Conservation (phyloP, 2,888 invertebrate species). For the Oxytorus armatus region DNA sequence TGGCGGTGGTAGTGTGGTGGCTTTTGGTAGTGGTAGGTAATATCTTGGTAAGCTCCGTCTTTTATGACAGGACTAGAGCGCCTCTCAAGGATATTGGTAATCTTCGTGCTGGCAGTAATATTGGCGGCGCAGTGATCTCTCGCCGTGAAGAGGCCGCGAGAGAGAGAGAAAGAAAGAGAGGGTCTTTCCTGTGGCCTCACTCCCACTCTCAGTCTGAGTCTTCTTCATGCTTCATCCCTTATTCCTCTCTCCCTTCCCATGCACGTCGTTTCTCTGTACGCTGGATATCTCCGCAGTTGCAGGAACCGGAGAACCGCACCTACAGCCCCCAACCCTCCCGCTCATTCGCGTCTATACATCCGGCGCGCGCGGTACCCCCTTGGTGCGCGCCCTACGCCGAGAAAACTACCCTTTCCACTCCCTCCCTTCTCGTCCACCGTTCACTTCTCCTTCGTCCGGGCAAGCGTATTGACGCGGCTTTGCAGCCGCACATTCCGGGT, state of each 20-base stretch:
- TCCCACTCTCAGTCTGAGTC: constrained; percentile 61
- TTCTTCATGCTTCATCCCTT: constrained; percentile 59
- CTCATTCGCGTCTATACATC: constrained; percentile 56
- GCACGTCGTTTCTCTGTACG: constrained; percentile 58
- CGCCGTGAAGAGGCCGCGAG: constrained; percentile 74
- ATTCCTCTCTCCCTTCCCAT: constrained; percentile 53
- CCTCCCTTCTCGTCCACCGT: constrained; percentile 59
- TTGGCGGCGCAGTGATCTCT: constrained; percentile 84
- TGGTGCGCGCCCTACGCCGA: constrained; percentile 38
- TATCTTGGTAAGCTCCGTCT: constrained; percentile 84
- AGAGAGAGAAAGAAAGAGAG: constrained; percentile 28
- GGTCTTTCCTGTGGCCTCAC: constrained; percentile 42
- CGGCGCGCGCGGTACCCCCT: constrained; percentile 54
- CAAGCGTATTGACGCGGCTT: constrained; percentile 81
- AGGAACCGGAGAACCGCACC: constrained; percentile 59
- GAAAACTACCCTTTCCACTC: constrained; percentile 60
- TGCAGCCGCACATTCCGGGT: constrained; percentile 78
- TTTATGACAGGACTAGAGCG: constrained; percentile 83
- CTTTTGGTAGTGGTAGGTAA: constrained; percentile 78
- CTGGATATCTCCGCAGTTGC: constrained; percentile 47
- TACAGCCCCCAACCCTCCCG: constrained; percentile 46
- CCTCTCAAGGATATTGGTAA: constrained; percentile 85
- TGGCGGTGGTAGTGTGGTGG: constrained; percentile 33
- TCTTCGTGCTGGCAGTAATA: constrained; percentile 83
- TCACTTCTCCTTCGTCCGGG: constrained; percentile 73